Conservation (phyloP, 1,140 invertebrate species). For the Lysiphlebus fabarum region DNA sequence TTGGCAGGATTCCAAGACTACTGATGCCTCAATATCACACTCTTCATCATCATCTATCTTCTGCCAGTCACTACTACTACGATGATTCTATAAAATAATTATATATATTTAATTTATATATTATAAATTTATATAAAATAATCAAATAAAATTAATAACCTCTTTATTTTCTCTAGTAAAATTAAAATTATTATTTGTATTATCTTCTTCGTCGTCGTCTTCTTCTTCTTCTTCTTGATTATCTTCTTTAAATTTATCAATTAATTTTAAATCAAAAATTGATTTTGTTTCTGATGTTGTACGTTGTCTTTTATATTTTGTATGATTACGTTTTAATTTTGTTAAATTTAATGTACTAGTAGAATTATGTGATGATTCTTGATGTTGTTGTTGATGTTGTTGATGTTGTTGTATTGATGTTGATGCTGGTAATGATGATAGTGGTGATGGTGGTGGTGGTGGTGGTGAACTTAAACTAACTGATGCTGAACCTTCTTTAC, state of each 20-base stretch:
- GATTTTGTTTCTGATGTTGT: constrained; percentile 42
- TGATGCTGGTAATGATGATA: too few relatives aligned
- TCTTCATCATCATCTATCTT: constrained; percentile 49
- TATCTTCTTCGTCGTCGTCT: too few relatives aligned
- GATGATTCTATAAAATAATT: too few relatives aligned
- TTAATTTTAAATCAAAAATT: constrained; percentile 34
- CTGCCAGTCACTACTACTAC: constrained; percentile 47
- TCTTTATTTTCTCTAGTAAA: constrained; percentile 41
- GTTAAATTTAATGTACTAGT: constrained; percentile 46
- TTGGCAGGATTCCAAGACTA: constrained; percentile 53
- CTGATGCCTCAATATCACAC: constrained; percentile 43
- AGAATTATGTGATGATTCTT: constrained; percentile 24
- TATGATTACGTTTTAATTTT: constrained; percentile 50
- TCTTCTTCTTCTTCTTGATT: constrained; percentile 34
- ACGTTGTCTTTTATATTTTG: constrained; percentile 48
- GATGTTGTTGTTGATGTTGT: too few relatives aligned
- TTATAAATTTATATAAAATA: too few relatives aligned
- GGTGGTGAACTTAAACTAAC: constrained; percentile 50
- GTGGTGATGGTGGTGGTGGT: constrained; percentile 21
- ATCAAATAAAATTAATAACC: too few relatives aligned
- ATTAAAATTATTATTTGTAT: constrained; percentile 17
- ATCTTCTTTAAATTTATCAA: constrained; percentile 49
- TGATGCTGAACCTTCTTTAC: constrained; percentile 52
- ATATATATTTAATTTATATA: too few relatives aligned
- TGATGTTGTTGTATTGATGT: too few relatives aligned